Percentiles rank a stretch among this genome's conserved stretches.
Evolutionary conservation across 2,113 vertebrate species (phyloP).

Genomic region (Neomonachus schauinslandi): DNA sequence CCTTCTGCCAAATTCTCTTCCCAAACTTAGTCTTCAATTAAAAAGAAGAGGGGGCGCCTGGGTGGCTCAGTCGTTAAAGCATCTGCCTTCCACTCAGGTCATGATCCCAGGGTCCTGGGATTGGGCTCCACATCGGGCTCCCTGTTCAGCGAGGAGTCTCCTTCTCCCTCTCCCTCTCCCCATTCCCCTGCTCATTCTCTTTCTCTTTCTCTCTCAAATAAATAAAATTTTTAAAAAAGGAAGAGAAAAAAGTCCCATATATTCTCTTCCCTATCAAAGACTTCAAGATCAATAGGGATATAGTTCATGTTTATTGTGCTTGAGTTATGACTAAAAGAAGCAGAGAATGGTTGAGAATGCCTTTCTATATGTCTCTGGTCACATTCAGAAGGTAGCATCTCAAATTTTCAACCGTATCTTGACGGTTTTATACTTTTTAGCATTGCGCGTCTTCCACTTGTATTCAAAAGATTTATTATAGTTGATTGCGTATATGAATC

Average conservation of each 20-base stretch:
- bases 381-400: neutral
- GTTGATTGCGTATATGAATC: neutral
- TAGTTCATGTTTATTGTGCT: neutral
- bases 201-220: neutral
- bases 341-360: neutral
- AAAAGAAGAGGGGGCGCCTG: neutral
- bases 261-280: neutral
- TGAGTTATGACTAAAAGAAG: neutral
- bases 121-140: neutral
- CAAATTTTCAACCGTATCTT: neutral
- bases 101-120: neutral
- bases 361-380: neutral
- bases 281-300: neutral
- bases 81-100: neutral
- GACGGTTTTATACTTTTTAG: neutral
- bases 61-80: neutral
- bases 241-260: neutral
- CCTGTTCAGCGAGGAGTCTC: neutral
- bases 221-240: neutral
- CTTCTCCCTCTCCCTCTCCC: neutral
- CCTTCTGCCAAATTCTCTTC: neutral
- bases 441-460: neutral
- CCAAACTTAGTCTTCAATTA: neutral
- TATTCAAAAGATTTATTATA: neutral
- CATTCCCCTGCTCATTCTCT: neutral